phyloP scores from a whole-genome alignment of 2,888 invertebrate species.

The Balanococcus diminutus region DNA sequence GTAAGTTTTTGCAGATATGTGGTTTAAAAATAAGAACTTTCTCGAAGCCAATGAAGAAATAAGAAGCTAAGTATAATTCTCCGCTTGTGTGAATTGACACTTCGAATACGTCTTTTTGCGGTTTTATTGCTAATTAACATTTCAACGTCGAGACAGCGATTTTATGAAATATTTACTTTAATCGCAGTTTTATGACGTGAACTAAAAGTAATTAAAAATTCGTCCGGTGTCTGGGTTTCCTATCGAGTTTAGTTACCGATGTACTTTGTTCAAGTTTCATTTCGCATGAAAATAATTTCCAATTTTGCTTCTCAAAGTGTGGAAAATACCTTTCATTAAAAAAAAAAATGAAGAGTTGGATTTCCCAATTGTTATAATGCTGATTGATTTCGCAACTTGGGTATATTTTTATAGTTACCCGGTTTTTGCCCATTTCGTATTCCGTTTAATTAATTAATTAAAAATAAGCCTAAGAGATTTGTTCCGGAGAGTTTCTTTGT shows the following conservation, averaged over 20 bases:
- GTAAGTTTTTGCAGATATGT: neutral
- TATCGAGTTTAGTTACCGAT: too few species aligned
- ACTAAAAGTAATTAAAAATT: neutral
- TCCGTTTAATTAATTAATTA: slow-evolving; percentile 17
- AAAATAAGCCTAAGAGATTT: slow-evolving; percentile 13
- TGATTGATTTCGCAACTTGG: neutral
- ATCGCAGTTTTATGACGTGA: neutral
- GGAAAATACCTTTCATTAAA: neutral
- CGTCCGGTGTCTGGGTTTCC: neutral
- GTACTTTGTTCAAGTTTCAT: too few species aligned
- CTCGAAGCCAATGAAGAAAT: neutral
- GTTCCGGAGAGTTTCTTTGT: neutral
- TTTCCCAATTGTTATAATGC: neutral
- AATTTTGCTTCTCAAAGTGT: neutral
- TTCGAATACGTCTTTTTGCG: too few species aligned
- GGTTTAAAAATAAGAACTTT: neutral
- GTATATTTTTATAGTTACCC: neutral
- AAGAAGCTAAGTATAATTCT: neutral
- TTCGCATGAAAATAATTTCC: neutral
- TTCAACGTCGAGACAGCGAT: neutral
- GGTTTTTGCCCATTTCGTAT: neutral
- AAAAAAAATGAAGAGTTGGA: neutral
- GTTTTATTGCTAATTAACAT: neutral
- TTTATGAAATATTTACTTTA: neutral
- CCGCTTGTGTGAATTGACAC: neutral